phyloP scores from a whole-genome alignment of 2,113 vertebrate species.

The Periophthalmodon schlosseri region DNA sequence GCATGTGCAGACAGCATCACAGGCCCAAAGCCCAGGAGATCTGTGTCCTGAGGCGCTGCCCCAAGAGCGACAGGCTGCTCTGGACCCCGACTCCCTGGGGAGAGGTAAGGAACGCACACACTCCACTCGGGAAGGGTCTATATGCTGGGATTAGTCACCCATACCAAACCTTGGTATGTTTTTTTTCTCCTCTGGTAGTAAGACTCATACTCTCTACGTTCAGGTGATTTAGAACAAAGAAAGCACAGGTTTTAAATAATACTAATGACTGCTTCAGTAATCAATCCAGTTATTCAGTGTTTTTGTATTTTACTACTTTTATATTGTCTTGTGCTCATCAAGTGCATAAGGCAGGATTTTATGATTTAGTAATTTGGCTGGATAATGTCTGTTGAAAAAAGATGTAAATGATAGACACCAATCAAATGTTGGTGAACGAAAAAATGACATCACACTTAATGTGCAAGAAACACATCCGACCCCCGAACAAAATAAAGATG shows the following conservation, averaged over 20 bases:
- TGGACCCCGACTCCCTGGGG: slow-evolving; percentile 90
- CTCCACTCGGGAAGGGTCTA: neutral
- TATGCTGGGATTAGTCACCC: neutral
- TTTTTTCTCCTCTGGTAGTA: neutral
- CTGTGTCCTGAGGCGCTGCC: slow-evolving; percentile 90
- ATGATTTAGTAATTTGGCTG: too few relatives aligned
- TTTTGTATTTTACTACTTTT: neutral
- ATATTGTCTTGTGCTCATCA: too few relatives aligned
- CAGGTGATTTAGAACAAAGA: neutral
- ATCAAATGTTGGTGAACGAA: too few relatives aligned
- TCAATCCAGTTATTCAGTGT: neutral
- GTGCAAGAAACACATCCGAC: too few relatives aligned
- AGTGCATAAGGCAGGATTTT: too few relatives aligned
- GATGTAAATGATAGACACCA: too few relatives aligned
- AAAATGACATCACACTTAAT: too few relatives aligned
- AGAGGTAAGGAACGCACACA: slow-evolving; percentile 79
- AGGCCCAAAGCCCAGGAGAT: slow-evolving; percentile 86
- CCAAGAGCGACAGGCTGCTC: slow-evolving; percentile 87
- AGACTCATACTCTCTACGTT: neutral
- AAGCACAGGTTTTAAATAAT: slow-evolving; percentile 3
- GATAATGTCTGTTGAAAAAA: too few relatives aligned
- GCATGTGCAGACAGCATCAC: slow-evolving; percentile 77
- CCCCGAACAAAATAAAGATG: too few relatives aligned
- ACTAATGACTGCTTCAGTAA: neutral
- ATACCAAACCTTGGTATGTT: too few relatives aligned